A percentile compares a stretch with the other conserved stretches of the same genome.
These are phyloP conservation scores for Gymnodraco acuticeps DNA, from an alignment of 2,797 vertebrate genomes.

Conservation along the genomic window DNA sequence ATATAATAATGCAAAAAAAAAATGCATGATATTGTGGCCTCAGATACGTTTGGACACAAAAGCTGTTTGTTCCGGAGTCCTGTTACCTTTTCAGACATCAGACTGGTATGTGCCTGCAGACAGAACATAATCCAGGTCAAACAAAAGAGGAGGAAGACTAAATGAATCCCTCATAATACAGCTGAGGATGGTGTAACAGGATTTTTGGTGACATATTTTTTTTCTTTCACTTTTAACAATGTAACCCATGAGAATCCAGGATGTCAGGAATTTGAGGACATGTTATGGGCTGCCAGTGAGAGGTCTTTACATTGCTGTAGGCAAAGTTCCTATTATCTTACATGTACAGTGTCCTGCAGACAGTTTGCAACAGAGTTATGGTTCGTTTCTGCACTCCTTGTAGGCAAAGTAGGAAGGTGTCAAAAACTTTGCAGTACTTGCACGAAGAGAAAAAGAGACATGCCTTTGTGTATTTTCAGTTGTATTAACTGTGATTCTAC, in stretches of 20 bases:
- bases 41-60: constrained; percentile 19
- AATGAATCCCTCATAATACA: constrained; percentile 32
- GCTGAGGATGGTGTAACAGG: constrained; percentile 10
- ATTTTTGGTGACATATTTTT: constrained; percentile 35
- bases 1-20: too few relatives aligned
- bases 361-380: constrained; percentile 14
- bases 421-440: background rate
- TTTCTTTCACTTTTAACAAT: constrained; percentile 21
- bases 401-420: background rate
- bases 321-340: constrained; percentile 48
- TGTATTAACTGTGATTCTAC: background rate
- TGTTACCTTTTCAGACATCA: constrained; percentile 34
- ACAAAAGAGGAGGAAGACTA: constrained; percentile 36
- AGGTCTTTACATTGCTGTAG: constrained; percentile 47
- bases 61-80: constrained; percentile 27
- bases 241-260: constrained; percentile 26
- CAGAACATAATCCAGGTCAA: constrained; percentile 52
- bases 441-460: background rate
- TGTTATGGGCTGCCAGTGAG: constrained; percentile 40
- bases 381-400: constrained; percentile 3
- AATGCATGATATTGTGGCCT: background rate
- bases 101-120: constrained; percentile 48
- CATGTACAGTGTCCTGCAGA: constrained; percentile 35
- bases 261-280: constrained; percentile 37
- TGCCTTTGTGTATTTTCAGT: background rate